A percentile compares a stretch with the other conserved stretches of the same genome.
Evolutionary conservation across 2,797 vertebrate species (phyloP).

Genomic region (Mionectes olivaceus): DNA sequence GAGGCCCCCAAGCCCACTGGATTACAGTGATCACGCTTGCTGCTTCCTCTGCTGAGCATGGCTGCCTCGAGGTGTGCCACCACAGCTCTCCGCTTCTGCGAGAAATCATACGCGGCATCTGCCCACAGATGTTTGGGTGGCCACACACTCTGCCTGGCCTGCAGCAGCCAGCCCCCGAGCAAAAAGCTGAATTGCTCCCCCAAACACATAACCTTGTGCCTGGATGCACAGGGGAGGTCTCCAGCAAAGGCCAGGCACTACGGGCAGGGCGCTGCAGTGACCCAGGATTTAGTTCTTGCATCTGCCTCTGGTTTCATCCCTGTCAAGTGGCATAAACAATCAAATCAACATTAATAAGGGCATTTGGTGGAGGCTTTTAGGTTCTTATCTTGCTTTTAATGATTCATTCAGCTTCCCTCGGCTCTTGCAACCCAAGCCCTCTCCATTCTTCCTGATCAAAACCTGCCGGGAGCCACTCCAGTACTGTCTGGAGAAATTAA

Average conservation of each 20-base stretch:
- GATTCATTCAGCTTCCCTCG: background rate
- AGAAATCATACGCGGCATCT: background rate
- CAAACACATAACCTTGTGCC: background rate
- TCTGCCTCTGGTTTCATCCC: constrained; percentile 39
- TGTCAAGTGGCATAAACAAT: constrained; percentile 40
- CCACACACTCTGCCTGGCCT: background rate
- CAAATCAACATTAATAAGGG: constrained; percentile 16
- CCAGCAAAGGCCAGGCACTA: background rate
- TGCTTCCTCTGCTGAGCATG: background rate
- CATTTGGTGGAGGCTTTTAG: constrained; percentile 18
- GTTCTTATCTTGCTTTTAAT: constrained; percentile 22
- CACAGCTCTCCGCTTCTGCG: background rate
- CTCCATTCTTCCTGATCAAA: background rate
- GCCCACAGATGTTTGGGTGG: background rate
- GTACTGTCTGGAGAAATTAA: background rate
- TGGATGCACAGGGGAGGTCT: background rate
- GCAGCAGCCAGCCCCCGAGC: background rate
- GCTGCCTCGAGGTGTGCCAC: background rate
- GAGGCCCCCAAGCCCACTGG: background rate
- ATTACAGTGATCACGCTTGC: background rate
- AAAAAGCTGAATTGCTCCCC: background rate
- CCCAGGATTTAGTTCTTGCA: background rate
- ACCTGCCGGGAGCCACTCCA: background rate
- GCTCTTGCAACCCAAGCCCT: background rate
- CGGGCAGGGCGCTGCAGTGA: background rate